Evolutionary conservation across 1,140 invertebrate genomes (phyloP).

Genomic region (Pseudomyrmex flavicornis): DNA sequence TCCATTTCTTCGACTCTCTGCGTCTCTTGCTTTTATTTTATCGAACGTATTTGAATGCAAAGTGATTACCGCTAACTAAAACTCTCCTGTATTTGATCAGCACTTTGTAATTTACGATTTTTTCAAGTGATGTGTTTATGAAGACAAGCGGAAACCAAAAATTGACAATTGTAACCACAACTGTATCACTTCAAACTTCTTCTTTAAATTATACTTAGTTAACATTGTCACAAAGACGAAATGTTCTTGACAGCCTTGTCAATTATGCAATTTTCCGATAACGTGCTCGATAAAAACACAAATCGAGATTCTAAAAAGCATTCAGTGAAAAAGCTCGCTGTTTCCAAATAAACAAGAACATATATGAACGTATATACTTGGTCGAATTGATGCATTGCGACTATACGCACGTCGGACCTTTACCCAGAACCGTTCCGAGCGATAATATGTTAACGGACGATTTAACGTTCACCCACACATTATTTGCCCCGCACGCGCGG

Average conservation of each 20-base stretch:
- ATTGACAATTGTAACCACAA: neutral
- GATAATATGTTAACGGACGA: constrained; percentile 74
- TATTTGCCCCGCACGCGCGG: constrained; percentile 62
- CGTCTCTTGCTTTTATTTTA: neutral
- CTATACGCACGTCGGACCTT: constrained; percentile 20
- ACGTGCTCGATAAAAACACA: neutral
- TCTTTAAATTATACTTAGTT: constrained; percentile 14
- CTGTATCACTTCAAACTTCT: neutral
- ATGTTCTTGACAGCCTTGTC: neutral
- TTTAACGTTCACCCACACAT: constrained; percentile 65
- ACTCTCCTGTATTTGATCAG: neutral
- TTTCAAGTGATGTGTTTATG: neutral
- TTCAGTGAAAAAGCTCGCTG: neutral
- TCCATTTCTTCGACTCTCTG: neutral
- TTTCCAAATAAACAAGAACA: neutral
- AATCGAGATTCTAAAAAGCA: neutral
- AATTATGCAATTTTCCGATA: neutral
- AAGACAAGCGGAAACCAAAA: neutral
- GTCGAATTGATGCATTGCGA: constrained; percentile 48
- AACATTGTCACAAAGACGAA: neutral
- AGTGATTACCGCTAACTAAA: neutral
- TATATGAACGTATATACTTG: constrained; percentile 24
- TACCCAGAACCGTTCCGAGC: constrained; percentile 51
- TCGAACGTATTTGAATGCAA: neutral
- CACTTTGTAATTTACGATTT: constrained; percentile 7